A percentile compares a stretch with the other conserved stretches of the same genome.
These are phyloP conservation scores for Acanthosepion lycidas DNA, from an alignment of 2,888 invertebrate genomes.

Conservation along the genomic window DNA sequence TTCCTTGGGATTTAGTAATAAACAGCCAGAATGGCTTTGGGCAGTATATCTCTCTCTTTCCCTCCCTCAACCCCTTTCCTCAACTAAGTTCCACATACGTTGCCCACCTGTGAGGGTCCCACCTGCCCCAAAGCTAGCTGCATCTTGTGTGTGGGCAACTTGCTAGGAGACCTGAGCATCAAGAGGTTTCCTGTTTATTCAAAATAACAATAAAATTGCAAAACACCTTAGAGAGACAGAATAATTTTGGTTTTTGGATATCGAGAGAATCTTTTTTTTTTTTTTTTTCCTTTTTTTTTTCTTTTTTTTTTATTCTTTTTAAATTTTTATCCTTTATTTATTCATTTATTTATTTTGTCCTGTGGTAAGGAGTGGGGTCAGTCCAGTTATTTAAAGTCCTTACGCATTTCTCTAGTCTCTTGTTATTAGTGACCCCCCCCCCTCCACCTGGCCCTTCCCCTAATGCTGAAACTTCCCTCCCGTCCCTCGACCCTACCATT, in stretches of 20 bases:
- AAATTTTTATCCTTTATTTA: background rate
- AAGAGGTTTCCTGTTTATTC: slow-evolving; percentile 8
- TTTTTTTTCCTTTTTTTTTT: background rate
- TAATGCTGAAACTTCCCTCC: background rate
- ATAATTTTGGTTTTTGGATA: background rate
- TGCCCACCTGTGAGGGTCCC: slow-evolving; percentile 10
- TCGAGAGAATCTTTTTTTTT: background rate
- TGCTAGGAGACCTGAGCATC: background rate
- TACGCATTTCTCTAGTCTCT: background rate
- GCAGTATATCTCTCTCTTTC: background rate
- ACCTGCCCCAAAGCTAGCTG: slow-evolving; percentile 12
- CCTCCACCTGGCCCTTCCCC: background rate
- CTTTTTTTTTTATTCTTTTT: background rate
- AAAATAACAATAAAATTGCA: slow-evolving; percentile 10
- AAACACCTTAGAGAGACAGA: slow-evolving; percentile 11
- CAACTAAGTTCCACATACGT: background rate
- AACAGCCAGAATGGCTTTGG: background rate
- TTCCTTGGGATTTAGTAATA: background rate
- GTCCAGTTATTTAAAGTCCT: slow-evolving; percentile 18
- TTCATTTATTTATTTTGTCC: background rate
- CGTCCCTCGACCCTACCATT: background rate
- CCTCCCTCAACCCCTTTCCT: background rate
- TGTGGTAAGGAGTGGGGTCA: background rate
- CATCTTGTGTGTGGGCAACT: background rate
- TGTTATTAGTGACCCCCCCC: background rate